Evolutionary conservation across 2,113 vertebrate species (phyloP).

Genomic region (Spheniscus mendiculus): DNA sequence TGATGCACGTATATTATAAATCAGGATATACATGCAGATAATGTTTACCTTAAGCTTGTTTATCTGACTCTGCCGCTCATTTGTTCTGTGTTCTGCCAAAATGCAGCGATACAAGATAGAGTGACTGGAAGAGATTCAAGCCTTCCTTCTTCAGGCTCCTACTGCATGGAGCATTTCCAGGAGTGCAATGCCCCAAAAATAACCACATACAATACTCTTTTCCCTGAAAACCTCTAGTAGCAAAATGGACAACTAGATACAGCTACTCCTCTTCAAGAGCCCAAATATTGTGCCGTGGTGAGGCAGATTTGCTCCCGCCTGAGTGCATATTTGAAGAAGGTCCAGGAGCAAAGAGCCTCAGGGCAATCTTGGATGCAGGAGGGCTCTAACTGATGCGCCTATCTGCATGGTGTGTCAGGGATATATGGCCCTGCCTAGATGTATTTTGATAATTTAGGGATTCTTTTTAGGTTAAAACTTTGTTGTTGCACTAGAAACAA

Average conservation of each 20-base stretch:
- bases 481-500: fast-evolving
- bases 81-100: constrained; percentile 48
- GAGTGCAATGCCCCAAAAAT: neutral
- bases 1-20: constrained; percentile 50
- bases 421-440: fast-evolving
- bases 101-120: constrained; percentile 13
- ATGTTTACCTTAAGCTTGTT: constrained; percentile 76
- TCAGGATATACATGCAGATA: constrained; percentile 47
- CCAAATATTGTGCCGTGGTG: fast-evolving
- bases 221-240: neutral
- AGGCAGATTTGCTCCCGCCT: neutral
- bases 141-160: constrained; percentile 49
- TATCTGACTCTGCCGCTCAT: constrained; percentile 61
- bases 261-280: neutral
- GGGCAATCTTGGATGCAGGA: neutral
- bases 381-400: fast-evolving
- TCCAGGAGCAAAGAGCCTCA: neutral
- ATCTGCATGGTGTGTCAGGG: neutral
- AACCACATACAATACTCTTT: neutral
- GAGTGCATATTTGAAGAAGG: fast-evolving
- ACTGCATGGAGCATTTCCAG: constrained; percentile 1
- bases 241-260: neutral
- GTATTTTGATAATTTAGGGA: neutral
- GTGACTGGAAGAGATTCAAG: constrained; percentile 59
- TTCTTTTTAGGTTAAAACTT: neutral